phyloP scores from a whole-genome alignment of 2,797 vertebrate species.

The Channallabes apus region DNA sequence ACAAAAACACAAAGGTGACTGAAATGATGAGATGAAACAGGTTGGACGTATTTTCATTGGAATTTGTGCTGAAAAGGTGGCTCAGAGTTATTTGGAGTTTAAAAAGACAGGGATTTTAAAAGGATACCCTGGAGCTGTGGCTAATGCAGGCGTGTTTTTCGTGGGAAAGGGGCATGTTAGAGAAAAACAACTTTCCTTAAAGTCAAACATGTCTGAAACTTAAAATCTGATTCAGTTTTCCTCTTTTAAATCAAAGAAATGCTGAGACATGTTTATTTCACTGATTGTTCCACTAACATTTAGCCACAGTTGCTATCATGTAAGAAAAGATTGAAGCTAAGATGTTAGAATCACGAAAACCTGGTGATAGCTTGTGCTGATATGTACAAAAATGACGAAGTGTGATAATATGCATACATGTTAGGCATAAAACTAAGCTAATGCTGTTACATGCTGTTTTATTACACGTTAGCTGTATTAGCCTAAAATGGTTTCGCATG shows the following conservation, averaged over 20 bases:
- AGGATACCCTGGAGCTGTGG: background rate
- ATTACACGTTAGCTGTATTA: background rate
- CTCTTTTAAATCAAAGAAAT: background rate
- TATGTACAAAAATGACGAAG: background rate
- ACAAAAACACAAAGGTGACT: background rate
- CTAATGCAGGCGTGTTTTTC: background rate
- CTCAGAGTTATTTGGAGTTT: background rate
- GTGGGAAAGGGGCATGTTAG: background rate
- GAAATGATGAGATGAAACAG: background rate
- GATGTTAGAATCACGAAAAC: background rate
- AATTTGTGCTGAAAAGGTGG: constrained; percentile 11
- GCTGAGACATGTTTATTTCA: background rate
- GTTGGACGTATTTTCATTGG: background rate
- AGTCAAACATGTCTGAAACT: background rate
- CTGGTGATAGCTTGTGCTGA: background rate
- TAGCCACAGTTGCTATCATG: background rate
- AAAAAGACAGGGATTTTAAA: constrained; percentile 10
- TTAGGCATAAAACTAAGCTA: background rate
- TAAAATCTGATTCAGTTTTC: background rate
- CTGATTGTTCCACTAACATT: too few species aligned
- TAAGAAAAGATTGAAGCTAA: background rate
- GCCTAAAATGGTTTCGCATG: background rate
- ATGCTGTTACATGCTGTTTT: background rate
- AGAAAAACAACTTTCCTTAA: background rate
- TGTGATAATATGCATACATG: background rate